phyloP scores from a whole-genome alignment of 2,888 invertebrate genomes.

The Sylvicola fuscatus region DNA sequence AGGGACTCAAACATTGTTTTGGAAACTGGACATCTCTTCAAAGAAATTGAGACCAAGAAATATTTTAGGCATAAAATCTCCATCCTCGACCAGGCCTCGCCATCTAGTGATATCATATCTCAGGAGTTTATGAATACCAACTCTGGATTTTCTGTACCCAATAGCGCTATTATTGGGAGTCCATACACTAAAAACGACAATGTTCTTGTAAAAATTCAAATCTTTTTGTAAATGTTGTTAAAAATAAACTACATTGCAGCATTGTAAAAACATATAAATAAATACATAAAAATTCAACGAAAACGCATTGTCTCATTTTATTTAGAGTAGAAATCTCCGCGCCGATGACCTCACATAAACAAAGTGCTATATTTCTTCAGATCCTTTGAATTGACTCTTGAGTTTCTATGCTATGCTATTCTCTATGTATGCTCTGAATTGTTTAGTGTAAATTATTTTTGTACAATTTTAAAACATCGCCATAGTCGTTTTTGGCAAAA shows the following conservation, averaged over 20 bases:
- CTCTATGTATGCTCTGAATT: too few relatives aligned
- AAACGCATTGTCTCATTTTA: too few relatives aligned
- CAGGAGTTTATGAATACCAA: constrained; percentile 19
- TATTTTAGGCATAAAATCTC: constrained; percentile 20
- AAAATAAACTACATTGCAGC: background rate
- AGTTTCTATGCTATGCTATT: too few relatives aligned
- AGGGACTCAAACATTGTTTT: constrained; percentile 15
- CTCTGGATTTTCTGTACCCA: constrained; percentile 29
- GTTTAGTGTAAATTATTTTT: too few relatives aligned
- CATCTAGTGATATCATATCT: constrained; percentile 18
- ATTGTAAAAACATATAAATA: background rate
- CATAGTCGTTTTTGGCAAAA: too few relatives aligned
- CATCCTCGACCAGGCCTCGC: constrained; percentile 19
- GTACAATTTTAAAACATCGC: too few relatives aligned
- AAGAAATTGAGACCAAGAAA: constrained; percentile 15
- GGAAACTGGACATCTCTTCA: constrained; percentile 20
- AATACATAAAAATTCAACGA: too few relatives aligned
- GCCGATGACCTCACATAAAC: too few relatives aligned
- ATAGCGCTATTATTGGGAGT: constrained; percentile 25
- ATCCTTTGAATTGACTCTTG: too few relatives aligned
- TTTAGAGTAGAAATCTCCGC: too few relatives aligned
- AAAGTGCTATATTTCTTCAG: too few relatives aligned
- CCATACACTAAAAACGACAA: constrained; percentile 27
- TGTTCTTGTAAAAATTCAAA: constrained; percentile 30
- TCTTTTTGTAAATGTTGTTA: constrained; percentile 25